phyloP scores from a whole-genome alignment of 2,797 vertebrate genomes.

The Dromococcyx pavoninus region DNA sequence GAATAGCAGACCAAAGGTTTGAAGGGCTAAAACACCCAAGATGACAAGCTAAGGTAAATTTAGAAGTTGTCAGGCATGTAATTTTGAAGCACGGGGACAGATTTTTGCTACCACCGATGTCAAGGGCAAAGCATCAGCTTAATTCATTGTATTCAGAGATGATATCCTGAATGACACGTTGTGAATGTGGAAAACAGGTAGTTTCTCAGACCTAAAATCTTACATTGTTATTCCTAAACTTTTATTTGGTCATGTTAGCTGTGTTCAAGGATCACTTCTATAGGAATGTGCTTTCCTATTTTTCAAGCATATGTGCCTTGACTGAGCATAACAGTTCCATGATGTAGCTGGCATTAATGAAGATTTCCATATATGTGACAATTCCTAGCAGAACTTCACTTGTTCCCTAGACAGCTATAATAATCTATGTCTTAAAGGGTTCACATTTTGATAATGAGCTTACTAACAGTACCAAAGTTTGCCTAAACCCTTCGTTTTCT shows the following conservation, averaged over 20 bases:
- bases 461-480: not conserved
- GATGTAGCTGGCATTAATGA: not conserved
- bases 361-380: not conserved
- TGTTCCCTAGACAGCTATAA: not conserved
- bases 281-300: not conserved
- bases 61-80: not conserved
- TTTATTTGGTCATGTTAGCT: not conserved
- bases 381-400: not conserved
- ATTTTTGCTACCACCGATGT: not conserved
- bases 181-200: not conserved
- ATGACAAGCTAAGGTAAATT: not conserved
- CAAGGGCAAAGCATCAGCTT: not conserved
- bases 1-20: not conserved
- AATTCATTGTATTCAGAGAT: not conserved
- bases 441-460: not conserved
- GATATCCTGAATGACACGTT: fast-evolving
- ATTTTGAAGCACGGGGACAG: not conserved
- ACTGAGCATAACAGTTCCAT: not conserved
- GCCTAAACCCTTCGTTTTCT: not conserved
- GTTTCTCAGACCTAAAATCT: not conserved
- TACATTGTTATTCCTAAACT: not conserved
- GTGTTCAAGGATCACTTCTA: not conserved
- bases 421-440: not conserved
- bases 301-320: not conserved
- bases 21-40: not conserved